Percentiles rank a stretch among this genome's conserved stretches.
These are phyloP conservation scores for Ptilonorhynchus violaceus DNA, from an alignment of 2,113 vertebrate genomes.

Conservation along the genomic window DNA sequence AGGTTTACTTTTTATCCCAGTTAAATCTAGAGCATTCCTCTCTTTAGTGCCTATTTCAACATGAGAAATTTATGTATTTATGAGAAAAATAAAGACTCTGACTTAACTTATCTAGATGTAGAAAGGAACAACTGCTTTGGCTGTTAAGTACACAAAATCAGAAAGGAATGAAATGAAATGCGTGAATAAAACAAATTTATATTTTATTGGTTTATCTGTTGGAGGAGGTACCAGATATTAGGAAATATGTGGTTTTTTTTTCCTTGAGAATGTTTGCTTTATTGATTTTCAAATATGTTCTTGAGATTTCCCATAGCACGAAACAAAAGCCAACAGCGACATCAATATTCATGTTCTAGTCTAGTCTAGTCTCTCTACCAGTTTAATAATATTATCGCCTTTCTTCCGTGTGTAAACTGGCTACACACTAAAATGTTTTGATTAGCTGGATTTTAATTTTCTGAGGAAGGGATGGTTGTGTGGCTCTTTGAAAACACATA, in stretches of 20 bases:
- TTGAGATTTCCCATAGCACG: background rate
- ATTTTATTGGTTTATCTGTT: background rate
- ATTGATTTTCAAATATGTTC: background rate
- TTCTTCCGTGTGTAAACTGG: background rate
- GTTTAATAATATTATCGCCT: background rate
- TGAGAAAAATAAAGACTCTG: conserved; percentile 1
- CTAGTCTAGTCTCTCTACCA: background rate
- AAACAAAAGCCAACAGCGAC: background rate
- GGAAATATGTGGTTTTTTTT: background rate
- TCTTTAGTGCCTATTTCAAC: conserved; percentile 14
- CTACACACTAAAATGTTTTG: background rate
- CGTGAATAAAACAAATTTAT: background rate
- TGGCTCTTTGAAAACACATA: background rate
- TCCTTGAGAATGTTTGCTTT: background rate
- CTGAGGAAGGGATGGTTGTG: fast-evolving
- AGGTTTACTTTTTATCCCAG: conserved; percentile 1
- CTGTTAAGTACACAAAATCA: background rate
- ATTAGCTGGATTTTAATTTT: background rate
- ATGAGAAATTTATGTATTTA: background rate
- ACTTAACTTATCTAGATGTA: background rate
- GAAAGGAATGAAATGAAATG: background rate
- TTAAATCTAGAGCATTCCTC: conserved; percentile 20
- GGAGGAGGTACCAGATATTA: background rate
- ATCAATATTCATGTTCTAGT: background rate
- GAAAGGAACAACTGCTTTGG: background rate